Evolutionary conservation across 2,888 invertebrate genomes (phyloP).

Genomic region (Geophilus truncorum): DNA sequence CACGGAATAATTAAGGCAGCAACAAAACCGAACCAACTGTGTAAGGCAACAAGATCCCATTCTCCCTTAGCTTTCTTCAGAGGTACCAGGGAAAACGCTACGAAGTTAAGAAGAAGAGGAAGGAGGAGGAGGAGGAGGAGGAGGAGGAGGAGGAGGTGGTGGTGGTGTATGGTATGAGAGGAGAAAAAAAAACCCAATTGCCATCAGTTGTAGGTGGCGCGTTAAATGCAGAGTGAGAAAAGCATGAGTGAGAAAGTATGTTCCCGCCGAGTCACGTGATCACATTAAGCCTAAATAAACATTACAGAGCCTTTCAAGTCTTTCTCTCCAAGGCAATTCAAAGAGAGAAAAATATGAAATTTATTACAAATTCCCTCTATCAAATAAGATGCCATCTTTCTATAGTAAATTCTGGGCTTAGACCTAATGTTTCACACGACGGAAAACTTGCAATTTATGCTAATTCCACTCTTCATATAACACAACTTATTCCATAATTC

Average conservation of each 20-base stretch:
- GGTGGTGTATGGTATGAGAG: too few relatives aligned
- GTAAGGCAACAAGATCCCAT: constrained; percentile 16
- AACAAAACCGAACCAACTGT: constrained; percentile 20
- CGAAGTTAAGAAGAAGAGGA: background rate
- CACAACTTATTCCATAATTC: constrained; percentile 13
- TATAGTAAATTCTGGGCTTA: background rate
- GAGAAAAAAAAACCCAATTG: background rate
- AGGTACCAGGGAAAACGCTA: background rate
- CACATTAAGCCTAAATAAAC: constrained; percentile 20
- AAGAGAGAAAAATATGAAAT: background rate
- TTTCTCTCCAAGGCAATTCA: background rate
- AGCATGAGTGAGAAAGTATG: constrained; percentile 1
- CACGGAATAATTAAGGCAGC: constrained; percentile 14
- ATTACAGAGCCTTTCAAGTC: background rate
- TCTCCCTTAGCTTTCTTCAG: background rate
- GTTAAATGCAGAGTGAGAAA: constrained; percentile 2
- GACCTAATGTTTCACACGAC: background rate
- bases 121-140: background rate
- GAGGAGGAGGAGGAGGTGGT: background rate
- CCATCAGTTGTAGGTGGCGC: background rate
- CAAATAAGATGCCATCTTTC: background rate
- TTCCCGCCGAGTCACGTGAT: constrained; percentile 4
- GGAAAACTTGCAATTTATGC: constrained; percentile 8
- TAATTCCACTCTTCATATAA: background rate
- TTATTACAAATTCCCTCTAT: background rate